Conservation (phyloP, 2,113 vertebrate species). For the Heptranchias perlo region DNA sequence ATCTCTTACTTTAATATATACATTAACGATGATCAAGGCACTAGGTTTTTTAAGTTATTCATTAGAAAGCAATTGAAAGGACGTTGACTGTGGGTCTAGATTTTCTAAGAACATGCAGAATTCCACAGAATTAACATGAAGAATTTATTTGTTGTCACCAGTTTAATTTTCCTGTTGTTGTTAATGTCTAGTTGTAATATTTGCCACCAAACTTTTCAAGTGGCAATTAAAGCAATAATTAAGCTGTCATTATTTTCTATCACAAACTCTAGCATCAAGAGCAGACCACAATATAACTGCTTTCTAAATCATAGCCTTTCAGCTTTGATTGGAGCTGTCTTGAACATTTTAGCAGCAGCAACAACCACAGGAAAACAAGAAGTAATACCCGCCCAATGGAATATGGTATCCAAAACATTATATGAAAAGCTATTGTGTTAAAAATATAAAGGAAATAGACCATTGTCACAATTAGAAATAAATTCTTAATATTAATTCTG, state of each 20-base stretch:
- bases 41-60: neutral
- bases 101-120: neutral
- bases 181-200: neutral
- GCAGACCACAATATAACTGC: neutral
- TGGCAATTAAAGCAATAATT: neutral
- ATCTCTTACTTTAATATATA: neutral
- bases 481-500: neutral
- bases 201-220: neutral
- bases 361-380: neutral
- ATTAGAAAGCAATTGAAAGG: neutral
- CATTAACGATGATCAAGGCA: neutral
- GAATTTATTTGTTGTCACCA: neutral
- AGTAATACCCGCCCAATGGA: neutral
- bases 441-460: neutral
- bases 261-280: neutral
- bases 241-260: neutral
- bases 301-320: neutral
- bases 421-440: neutral
- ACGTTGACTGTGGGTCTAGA: neutral
- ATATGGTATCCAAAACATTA: neutral
- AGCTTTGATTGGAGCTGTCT: neutral
- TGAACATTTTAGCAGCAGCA: conserved; percentile 4
- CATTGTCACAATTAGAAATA: neutral
- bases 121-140: neutral
- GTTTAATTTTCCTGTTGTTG: neutral